Percentiles rank a stretch among this genome's conserved stretches.
Conservation (phyloP, 2,797 vertebrate species). For the Avahi laniger region DNA sequence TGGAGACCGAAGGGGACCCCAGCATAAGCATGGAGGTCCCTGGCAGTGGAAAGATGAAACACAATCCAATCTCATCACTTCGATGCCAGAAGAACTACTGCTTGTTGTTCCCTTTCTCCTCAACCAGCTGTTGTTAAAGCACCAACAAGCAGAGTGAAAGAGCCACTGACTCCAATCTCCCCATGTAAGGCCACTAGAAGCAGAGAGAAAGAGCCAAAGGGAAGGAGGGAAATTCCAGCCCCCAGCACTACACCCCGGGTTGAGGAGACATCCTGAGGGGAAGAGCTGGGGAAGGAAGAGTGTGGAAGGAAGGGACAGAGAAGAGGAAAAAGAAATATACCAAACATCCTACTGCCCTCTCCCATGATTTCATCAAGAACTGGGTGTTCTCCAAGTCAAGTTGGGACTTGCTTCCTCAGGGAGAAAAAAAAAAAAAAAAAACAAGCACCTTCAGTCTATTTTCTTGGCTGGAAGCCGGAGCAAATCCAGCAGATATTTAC, state of each 20-base stretch:
- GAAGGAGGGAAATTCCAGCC: background rate
- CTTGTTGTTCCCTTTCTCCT: slow-evolving; percentile 53
- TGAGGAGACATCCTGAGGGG: background rate
- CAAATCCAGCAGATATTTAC: slow-evolving; percentile 89
- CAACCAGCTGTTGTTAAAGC: slow-evolving; percentile 68
- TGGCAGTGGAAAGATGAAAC: slow-evolving; percentile 74
- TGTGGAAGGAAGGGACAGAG: slow-evolving; percentile 46
- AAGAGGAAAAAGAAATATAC: slow-evolving; percentile 39
- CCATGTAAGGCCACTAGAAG: slow-evolving; percentile 81
- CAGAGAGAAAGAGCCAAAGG: background rate
- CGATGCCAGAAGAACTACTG: slow-evolving; percentile 3
- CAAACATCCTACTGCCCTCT: slow-evolving; percentile 60
- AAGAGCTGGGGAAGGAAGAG: slow-evolving; percentile 44
- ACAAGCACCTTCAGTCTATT: slow-evolving; percentile 88
- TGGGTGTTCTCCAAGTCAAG: slow-evolving; percentile 68
- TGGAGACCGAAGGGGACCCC: slow-evolving; percentile 58
- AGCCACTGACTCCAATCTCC: slow-evolving; percentile 59
- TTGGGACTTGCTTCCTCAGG: slow-evolving; percentile 6
- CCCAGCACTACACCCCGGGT: background rate
- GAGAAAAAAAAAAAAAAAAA: slow-evolving; percentile 40
- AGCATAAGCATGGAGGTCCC: slow-evolving; percentile 52
- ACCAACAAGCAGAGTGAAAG: slow-evolving; percentile 72
- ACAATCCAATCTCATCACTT: background rate
- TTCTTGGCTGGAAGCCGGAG: slow-evolving; percentile 93
- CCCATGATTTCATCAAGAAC: slow-evolving; percentile 67